These are phyloP conservation scores for Sclerodermus sp. DNA, from an alignment of 2,888 invertebrate genomes.

Conservation along the genomic window DNA sequence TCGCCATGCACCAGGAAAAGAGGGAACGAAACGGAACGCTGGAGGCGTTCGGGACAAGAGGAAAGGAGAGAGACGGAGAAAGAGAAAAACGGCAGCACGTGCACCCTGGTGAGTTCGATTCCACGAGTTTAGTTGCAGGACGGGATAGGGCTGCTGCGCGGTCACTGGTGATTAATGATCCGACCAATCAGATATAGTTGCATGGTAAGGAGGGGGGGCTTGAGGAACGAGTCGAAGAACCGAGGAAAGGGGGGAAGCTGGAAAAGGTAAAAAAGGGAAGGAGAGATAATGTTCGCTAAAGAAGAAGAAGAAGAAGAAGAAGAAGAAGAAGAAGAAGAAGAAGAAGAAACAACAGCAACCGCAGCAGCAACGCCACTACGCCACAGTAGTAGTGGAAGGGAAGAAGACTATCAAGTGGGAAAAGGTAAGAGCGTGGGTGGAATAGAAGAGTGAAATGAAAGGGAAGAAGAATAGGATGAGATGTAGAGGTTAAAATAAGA, in stretches of 20 bases:
- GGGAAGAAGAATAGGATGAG: constrained; percentile 6
- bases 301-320: constrained; percentile 9
- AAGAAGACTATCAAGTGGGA: constrained; percentile 1
- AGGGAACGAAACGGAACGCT: constrained; percentile 10
- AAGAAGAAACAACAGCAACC: too few relatives aligned
- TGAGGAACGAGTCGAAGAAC: constrained; percentile 14
- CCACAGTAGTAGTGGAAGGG: neutral
- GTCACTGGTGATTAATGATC: constrained; percentile 49
- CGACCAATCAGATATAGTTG: constrained; percentile 47
- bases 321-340: constrained; percentile 10
- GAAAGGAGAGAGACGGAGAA: constrained; percentile 5
- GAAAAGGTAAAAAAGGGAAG: constrained; percentile 13
- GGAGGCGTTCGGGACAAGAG: neutral
- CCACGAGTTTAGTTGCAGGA: constrained; percentile 39
- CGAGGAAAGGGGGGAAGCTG: constrained; percentile 1
- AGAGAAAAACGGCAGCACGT: constrained; percentile 33
- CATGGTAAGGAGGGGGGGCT: constrained; percentile 21
- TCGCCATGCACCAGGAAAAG: constrained; percentile 9
- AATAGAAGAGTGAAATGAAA: neutral
- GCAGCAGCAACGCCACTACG: too few relatives aligned
- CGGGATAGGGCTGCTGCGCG: constrained; percentile 42
- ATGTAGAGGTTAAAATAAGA: neutral
- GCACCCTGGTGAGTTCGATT: constrained; percentile 42
- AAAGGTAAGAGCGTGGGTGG: constrained; percentile 1
- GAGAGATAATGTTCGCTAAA: constrained; percentile 8